Evolutionary conservation across 2,113 vertebrate species (phyloP).

Genomic region (Danio rerio): DNA sequence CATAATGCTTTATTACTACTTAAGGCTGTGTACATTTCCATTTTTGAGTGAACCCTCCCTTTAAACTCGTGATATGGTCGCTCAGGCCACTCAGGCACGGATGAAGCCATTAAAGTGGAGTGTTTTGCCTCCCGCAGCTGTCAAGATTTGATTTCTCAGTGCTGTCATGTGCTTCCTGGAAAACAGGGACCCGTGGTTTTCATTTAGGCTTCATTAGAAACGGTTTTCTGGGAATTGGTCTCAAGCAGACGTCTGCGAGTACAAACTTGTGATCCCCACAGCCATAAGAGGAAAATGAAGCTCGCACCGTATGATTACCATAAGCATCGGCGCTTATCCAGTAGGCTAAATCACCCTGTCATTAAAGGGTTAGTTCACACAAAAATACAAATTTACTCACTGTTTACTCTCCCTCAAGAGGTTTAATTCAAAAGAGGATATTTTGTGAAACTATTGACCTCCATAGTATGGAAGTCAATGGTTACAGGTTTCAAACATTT

Average conservation of each 20-base stretch:
- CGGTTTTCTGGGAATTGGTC: conserved; percentile 4
- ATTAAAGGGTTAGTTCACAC: neutral
- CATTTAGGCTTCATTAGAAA: conserved; percentile 14
- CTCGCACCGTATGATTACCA: neutral
- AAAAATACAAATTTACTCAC: too few species aligned
- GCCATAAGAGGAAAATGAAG: neutral
- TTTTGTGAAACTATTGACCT: too few species aligned
- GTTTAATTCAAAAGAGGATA: too few species aligned
- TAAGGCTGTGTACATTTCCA: too few species aligned
- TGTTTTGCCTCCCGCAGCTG: neutral
- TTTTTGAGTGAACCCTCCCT: conserved; percentile 63
- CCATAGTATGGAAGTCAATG: too few species aligned
- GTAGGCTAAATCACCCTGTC: neutral
- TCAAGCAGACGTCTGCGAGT: conserved; percentile 13
- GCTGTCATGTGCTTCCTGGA: conserved; percentile 1
- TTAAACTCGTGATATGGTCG: conserved; percentile 65
- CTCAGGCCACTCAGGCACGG: conserved; percentile 38
- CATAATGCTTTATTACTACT: too few species aligned
- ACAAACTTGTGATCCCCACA: conserved; percentile 17
- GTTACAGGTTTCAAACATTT: too few species aligned
- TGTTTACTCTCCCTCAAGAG: too few species aligned
- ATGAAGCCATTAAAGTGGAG: neutral
- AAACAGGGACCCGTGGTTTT: conserved; percentile 15
- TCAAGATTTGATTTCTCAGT: neutral
- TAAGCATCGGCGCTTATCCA: neutral